Evolutionary conservation across 2,113 vertebrate species (phyloP).

Genomic region (Electrona antarctica): DNA sequence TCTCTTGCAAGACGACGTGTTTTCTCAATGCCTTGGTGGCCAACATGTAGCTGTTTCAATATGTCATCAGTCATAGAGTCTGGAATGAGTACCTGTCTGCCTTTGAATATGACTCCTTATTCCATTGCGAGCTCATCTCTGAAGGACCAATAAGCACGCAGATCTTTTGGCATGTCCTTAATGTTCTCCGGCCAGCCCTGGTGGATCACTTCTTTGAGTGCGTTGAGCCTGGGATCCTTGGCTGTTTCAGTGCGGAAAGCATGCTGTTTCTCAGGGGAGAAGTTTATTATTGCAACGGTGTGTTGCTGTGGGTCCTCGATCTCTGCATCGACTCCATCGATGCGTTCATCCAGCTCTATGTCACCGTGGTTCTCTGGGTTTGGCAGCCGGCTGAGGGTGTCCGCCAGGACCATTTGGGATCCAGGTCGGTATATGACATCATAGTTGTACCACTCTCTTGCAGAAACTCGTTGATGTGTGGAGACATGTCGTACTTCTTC

Average conservation of each 20-base stretch:
- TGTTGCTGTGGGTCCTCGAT: no score
- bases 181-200: slow-evolving; percentile 22
- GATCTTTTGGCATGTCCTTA: slow-evolving; percentile 14
- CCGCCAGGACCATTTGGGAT: slow-evolving; percentile 4
- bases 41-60: slow-evolving; percentile 1
- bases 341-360: slow-evolving; percentile 11
- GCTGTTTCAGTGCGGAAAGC: background rate
- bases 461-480: no score
- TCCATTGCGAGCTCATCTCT: slow-evolving; percentile 26
- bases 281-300: no score
- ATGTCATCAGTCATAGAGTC: no score
- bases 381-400: slow-evolving; percentile 19
- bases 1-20: background rate
- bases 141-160: slow-evolving; percentile 8
- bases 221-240: background rate
- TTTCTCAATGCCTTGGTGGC: slow-evolving; percentile 20
- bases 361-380: slow-evolving; percentile 27
- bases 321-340: no score
- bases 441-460: slow-evolving; percentile 22
- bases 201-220: background rate
- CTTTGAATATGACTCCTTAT: no score
- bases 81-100: no score
- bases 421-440: background rate
- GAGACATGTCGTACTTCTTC: no score
- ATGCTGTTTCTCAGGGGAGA: no score